Evolutionary conservation across 2,113 vertebrate species (phyloP).

Genomic region (Alosa alosa): DNA sequence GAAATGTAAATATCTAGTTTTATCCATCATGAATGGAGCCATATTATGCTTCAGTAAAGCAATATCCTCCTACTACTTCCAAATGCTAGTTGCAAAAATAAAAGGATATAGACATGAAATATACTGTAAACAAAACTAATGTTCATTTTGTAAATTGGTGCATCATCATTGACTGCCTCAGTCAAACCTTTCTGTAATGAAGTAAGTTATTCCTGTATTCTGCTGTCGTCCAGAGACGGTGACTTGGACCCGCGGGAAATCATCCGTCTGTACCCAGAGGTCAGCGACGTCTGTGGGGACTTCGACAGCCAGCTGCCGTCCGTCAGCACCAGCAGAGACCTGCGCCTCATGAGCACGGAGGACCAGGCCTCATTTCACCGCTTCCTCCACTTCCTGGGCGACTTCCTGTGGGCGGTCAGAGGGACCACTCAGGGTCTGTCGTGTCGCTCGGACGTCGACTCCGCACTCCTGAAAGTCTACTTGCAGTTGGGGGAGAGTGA

Average conservation of each 20-base stretch:
- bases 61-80: not conserved
- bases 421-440: conserved; percentile 34
- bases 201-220: not conserved
- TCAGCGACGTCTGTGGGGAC: conserved; percentile 37
- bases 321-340: conserved; percentile 49
- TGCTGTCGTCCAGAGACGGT: conserved; percentile 53
- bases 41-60: not conserved
- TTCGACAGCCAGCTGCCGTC: conserved; percentile 50
- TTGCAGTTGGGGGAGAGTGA: conserved; percentile 44
- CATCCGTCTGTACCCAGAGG: conserved; percentile 57
- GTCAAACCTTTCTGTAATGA: not conserved
- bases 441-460: conserved; percentile 59
- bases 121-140: no score
- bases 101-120: not conserved
- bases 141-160: not conserved
- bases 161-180: not conserved
- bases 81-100: not conserved
- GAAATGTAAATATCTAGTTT: not conserved
- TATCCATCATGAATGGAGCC: not conserved
- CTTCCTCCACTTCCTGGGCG: conserved; percentile 60
- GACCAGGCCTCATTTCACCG: conserved; percentile 48
- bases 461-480: conserved; percentile 63
- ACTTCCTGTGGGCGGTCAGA: conserved; percentile 55
- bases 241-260: conserved; percentile 69
- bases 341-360: conserved; percentile 48